Conservation (phyloP, 2,888 invertebrate genomes). For the Ochropacha duplaris region DNA sequence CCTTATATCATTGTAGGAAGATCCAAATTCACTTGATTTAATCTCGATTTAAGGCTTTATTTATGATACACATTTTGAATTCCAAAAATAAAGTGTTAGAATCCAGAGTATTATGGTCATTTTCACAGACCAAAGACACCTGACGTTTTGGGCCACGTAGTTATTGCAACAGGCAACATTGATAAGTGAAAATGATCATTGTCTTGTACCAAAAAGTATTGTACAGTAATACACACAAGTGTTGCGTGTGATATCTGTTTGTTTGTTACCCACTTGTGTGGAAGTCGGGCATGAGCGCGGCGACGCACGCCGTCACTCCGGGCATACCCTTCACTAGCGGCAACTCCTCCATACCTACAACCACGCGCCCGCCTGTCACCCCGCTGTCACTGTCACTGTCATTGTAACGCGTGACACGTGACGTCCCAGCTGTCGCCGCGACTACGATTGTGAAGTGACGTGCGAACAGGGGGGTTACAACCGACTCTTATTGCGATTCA, state of each 20-base stretch:
- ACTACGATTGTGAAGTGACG: not conserved
- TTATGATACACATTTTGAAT: too few relatives aligned
- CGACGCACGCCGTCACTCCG: slow-evolving; percentile 76
- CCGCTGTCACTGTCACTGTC: slow-evolving; percentile 13
- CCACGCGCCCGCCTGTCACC: slow-evolving; percentile 33
- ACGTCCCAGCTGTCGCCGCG: not conserved
- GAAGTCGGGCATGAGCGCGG: slow-evolving; percentile 87
- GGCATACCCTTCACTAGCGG: slow-evolving; percentile 79
- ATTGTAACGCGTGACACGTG: not conserved
- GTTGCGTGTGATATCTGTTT: slow-evolving; percentile 36
- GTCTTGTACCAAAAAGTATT: not conserved
- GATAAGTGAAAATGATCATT: too few relatives aligned
- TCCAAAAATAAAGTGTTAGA: not conserved
- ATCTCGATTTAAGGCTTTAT: too few relatives aligned
- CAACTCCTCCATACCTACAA: slow-evolving; percentile 59
- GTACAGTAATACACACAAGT: not conserved
- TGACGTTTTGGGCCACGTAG: too few relatives aligned
- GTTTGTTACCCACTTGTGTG: slow-evolving; percentile 85
- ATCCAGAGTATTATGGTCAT: not conserved
- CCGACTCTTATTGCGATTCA: too few relatives aligned
- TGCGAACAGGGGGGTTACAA: too few relatives aligned
- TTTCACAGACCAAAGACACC: not conserved
- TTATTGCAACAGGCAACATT: not conserved
- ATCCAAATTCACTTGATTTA: too few relatives aligned
- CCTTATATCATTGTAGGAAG: too few relatives aligned